Evolutionary conservation across 2,888 invertebrate genomes (phyloP).

Genomic region (Heliothis peltigera): DNA sequence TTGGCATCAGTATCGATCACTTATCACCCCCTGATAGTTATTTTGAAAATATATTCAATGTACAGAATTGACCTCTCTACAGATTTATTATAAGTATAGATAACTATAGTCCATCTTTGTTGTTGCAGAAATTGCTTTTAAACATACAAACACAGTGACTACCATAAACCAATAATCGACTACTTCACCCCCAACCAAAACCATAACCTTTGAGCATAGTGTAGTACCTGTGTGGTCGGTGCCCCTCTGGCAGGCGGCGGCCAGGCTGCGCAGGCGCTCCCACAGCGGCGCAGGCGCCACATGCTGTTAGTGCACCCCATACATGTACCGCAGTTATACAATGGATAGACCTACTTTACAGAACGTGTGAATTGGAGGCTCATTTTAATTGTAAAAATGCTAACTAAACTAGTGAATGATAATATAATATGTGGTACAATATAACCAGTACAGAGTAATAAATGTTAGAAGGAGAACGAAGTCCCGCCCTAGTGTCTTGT

Average conservation of each 20-base stretch:
- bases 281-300: slow-evolving; percentile 87
- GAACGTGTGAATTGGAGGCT: slow-evolving; percentile 27
- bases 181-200: slow-evolving; percentile 10
- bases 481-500: slow-evolving; percentile 82
- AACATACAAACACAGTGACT: too few relatives aligned
- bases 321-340: slow-evolving; percentile 65
- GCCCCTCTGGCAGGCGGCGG: slow-evolving; percentile 78
- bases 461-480: slow-evolving; percentile 91
- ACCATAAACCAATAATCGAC: slow-evolving; percentile 35
- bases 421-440: background rate
- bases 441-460: too few relatives aligned
- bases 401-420: background rate
- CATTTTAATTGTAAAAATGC: background rate
- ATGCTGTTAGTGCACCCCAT: slow-evolving; percentile 91
- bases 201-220: slow-evolving; percentile 10
- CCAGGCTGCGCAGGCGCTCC: slow-evolving; percentile 83
- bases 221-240: slow-evolving; percentile 70
- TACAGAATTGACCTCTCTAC: too few relatives aligned
- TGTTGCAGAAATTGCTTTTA: too few relatives aligned
- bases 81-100: too few relatives aligned
- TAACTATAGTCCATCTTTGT: too few relatives aligned
- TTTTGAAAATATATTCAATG: too few relatives aligned
- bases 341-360: slow-evolving; percentile 24
- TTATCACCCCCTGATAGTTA: too few relatives aligned
- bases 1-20: too few relatives aligned